Evolutionary conservation across 1,140 invertebrate species (phyloP).

Genomic region (Trichomalopsis sarcophagae): DNA sequence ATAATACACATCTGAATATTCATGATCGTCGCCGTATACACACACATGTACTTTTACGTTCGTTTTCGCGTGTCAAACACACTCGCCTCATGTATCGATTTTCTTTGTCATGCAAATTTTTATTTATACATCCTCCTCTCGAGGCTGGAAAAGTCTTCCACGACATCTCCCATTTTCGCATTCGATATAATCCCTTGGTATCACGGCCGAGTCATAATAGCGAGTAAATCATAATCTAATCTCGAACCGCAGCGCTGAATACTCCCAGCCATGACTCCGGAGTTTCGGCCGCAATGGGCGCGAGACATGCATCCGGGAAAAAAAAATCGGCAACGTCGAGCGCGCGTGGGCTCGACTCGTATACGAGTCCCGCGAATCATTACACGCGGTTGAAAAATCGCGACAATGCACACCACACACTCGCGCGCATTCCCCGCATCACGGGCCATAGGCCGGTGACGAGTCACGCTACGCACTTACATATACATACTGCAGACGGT

Average conservation of each 20-base stretch:
- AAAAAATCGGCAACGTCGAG: neutral
- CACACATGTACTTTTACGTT: neutral
- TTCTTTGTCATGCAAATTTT: neutral
- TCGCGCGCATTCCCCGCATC: slow-evolving; percentile 6
- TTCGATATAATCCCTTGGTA: neutral
- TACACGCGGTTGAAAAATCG: neutral
- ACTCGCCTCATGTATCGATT: neutral
- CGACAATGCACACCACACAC: slow-evolving; percentile 22
- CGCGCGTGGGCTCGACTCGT: neutral
- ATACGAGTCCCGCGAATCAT: neutral
- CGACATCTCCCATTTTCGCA: neutral
- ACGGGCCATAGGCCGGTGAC: neutral
- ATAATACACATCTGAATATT: neutral
- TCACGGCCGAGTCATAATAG: neutral
- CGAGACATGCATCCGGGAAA: neutral
- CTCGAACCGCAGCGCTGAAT: neutral
- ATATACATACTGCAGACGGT: neutral
- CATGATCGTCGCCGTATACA: neutral
- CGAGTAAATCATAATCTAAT: neutral
- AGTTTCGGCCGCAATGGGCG: neutral
- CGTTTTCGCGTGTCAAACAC: neutral
- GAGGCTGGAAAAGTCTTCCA: neutral
- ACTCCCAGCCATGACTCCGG: neutral
- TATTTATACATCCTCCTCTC: neutral
- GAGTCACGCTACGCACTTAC: neutral